phyloP scores from a whole-genome alignment of 2,797 vertebrate genomes.

The Aldrovandia affinis region DNA sequence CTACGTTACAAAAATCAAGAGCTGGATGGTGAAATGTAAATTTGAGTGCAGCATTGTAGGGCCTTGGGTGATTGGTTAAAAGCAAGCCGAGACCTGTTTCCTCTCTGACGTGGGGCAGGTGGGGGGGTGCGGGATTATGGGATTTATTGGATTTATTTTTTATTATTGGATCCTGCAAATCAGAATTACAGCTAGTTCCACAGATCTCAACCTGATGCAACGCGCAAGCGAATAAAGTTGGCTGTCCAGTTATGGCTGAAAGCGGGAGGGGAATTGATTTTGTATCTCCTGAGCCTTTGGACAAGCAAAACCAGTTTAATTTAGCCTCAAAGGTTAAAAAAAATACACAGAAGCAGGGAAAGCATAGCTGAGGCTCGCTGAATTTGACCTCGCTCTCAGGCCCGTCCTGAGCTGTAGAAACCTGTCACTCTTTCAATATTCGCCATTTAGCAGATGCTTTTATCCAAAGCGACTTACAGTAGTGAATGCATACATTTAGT shows the following conservation, averaged over 20 bases:
- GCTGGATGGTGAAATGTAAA: constrained; percentile 87
- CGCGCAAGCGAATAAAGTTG: constrained; percentile 56
- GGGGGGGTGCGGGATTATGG: background rate
- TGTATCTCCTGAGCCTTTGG: background rate
- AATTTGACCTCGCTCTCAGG: no score
- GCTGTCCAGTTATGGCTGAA: constrained; percentile 46
- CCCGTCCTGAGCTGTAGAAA: no score
- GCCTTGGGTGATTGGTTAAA: constrained; percentile 95
- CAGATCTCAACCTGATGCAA: constrained; percentile 53
- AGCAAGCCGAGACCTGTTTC: constrained; percentile 93
- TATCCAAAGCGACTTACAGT: no score
- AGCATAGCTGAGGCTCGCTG: no score
- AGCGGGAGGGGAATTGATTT: constrained; percentile 34
- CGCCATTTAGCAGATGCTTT: no score
- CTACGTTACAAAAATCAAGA: constrained; percentile 74
- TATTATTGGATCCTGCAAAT: background rate
- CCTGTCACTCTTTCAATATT: no score
- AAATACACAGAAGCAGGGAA: no score
- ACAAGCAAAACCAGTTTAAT: background rate
- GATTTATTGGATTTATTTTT: background rate
- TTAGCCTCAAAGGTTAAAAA: no score
- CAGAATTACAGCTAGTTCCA: constrained; percentile 51
- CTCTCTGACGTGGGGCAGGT: constrained; percentile 54
- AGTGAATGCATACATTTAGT: no score
- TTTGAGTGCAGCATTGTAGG: constrained; percentile 99